Base-by-base conservation (phyloP, 2,888 invertebrate genomes). In the Acleris cristana region DNA sequence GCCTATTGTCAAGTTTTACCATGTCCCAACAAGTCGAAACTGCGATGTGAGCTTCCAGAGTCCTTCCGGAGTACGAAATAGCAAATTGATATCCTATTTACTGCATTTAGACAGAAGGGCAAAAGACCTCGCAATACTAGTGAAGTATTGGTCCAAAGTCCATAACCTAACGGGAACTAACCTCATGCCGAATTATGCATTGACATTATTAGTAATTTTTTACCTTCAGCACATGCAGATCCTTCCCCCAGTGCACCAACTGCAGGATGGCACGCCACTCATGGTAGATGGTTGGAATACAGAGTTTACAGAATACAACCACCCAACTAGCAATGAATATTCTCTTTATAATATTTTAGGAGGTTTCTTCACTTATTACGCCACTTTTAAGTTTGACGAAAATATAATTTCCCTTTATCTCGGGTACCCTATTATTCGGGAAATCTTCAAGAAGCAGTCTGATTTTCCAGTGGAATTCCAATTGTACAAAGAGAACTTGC, bases 1-100 rank as follows among this genome's bases (percentile, higher is more conserved):
- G 0, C 97, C 97, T 0, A 96, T 97, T 67, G 94, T 97, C 0
- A 96, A 96, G 76, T 96, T 96, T 77, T 85, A 89, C 16, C 96
- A 96, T 74, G 73, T 80, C 5, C 88, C 90, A 0, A 95, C 95
- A 0, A 87, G 92, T 0, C 91, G 94, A 3, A 91, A 93, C 61
- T 95, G 96, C 75, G 97, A 97, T 82, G 87, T 97, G 7, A 96
- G 95, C 70, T 95, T 96, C 74, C 95, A 94, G 71, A 95, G 95
- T 75, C 87, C 93, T 26, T 84, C 95, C 1, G 96, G 96, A 3
- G 94, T 96, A 0, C 88, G 93, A 65, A 97, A 97, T 76, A 96
- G 95, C 70, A 80, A 92, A 63, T 88, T 97, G 55, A 93, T 97
- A 21, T 88, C 88, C 10, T 93, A 94, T 71, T 89, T 95, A 55